Conservation (phyloP, 2,888 invertebrate species). For the Cybosia mesomella region DNA sequence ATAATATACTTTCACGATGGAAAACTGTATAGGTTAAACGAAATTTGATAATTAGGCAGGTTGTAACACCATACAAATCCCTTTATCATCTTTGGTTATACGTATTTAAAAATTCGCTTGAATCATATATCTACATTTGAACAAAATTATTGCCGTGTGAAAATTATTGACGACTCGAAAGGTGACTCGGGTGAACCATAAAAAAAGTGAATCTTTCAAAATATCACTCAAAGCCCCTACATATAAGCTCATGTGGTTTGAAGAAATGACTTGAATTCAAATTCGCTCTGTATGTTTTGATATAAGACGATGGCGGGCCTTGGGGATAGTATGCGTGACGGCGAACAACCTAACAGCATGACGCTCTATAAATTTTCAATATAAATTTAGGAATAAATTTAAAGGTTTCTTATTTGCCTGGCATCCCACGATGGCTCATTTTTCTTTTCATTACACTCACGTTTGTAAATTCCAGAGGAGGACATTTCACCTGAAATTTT, state of each 20-base stretch:
- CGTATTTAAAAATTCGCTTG: too few species aligned
- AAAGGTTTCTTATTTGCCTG: neutral
- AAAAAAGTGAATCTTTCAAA: neutral
- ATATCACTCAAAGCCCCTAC: neutral
- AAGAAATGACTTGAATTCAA: neutral
- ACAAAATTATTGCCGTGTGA: neutral
- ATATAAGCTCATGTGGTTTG: neutral
- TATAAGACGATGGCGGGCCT: neutral
- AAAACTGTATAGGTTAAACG: too few species aligned
- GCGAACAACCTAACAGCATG: neutral
- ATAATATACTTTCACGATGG: too few species aligned
- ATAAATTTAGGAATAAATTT: neutral
- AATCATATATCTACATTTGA: neutral
- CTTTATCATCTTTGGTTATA: too few species aligned
- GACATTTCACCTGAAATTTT: neutral
- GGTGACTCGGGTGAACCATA: neutral
- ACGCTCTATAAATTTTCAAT: conserved; percentile 1
- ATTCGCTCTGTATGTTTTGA: neutral
- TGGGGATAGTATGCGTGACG: neutral
- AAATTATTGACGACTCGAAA: neutral
- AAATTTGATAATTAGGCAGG: too few species aligned
- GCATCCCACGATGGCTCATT: neutral
- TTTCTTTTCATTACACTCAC: neutral
- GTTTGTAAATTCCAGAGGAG: neutral
- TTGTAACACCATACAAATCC: too few species aligned